Evolutionary conservation across 2,888 invertebrate genomes (phyloP), one percentile per base, ranked within the genome.

Genomic region (Campaea margaritaria): DNA sequence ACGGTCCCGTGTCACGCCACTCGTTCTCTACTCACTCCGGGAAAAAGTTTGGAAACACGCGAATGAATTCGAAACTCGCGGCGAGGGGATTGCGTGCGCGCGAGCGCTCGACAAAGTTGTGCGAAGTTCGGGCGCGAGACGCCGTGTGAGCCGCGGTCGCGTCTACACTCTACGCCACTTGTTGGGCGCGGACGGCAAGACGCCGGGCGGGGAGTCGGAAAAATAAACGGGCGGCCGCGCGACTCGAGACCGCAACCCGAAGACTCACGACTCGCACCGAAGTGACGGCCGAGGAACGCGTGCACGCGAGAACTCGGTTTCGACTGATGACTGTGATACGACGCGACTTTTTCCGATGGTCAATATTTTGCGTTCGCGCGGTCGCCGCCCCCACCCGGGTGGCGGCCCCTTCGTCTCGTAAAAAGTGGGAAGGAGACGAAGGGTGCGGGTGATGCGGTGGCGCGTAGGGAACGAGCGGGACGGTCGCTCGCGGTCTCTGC

Each of bases 321-420:
- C 91, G 91, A 93, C 93, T 93, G 93, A 93, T 93, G 93, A 90
- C 91, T 92, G 91, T 90, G 93, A 92, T 93, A 91, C 91, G 92
- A 89, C 87, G 89, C 90, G 91, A 91, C 91, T 93, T 93, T 93
- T 93, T 93, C 92, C 93, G 90, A 93, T 93, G 93, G 93, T 93
- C 93, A 93, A 93, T 93, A 93, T 93, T 93, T 93, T 90, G 92
- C 91, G 92, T 92, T 92, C 89, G 88, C 91, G 89, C 85, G 89
- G 89, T 91, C 88, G 87, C 89, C 91, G 89, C 91, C 90, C 60
- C 85, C 91, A 87, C 90, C 83, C 88, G 87, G 88, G 83, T 83
- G 83, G 89, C 85, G 88, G 89, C 89, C 91, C 90, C 92, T 88
- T 82, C 90, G 92, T 93, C 93, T 93, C 93, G 93, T 93, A 93